These are phyloP conservation scores for Cistogaster globosa DNA, from an alignment of 2,888 invertebrate genomes.

Conservation along the genomic window DNA sequence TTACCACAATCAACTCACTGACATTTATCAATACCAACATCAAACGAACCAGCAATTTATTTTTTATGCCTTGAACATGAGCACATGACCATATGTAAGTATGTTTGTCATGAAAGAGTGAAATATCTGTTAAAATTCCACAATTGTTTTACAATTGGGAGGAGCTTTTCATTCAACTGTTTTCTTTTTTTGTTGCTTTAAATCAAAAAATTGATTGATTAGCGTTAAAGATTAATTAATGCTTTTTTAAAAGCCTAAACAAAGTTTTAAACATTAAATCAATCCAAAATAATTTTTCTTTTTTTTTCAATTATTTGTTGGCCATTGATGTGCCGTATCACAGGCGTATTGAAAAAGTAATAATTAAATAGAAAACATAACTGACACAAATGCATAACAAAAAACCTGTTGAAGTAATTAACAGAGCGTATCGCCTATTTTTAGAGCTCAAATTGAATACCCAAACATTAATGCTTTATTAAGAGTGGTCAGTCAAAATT, in stretches of 20 bases:
- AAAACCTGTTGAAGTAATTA: slow-evolving; percentile 47
- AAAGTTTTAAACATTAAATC: slow-evolving; percentile 27
- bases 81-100: background rate
- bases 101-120: background rate
- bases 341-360: slow-evolving; percentile 2
- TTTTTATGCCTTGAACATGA: background rate
- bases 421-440: slow-evolving; percentile 55
- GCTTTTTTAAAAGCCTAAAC: slow-evolving; percentile 8
- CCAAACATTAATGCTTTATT: too few relatives aligned
- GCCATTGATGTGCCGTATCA: slow-evolving; percentile 5
- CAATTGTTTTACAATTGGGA: background rate
- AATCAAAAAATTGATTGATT: slow-evolving; percentile 50
- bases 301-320: background rate
- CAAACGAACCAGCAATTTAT: background rate
- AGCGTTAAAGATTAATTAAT: slow-evolving; percentile 43
- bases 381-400: slow-evolving; percentile 32
- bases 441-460: background rate
- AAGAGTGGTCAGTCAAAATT: too few relatives aligned
- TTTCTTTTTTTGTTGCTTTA: background rate
- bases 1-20: background rate
- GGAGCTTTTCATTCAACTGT: background rate
- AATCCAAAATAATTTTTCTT: background rate
- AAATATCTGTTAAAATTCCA: slow-evolving; percentile 3
- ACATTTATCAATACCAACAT: background rate
- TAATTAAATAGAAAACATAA: slow-evolving; percentile 20